Base-by-base conservation (phyloP, 2,113 vertebrate species). In the Canis aureus region DNA sequence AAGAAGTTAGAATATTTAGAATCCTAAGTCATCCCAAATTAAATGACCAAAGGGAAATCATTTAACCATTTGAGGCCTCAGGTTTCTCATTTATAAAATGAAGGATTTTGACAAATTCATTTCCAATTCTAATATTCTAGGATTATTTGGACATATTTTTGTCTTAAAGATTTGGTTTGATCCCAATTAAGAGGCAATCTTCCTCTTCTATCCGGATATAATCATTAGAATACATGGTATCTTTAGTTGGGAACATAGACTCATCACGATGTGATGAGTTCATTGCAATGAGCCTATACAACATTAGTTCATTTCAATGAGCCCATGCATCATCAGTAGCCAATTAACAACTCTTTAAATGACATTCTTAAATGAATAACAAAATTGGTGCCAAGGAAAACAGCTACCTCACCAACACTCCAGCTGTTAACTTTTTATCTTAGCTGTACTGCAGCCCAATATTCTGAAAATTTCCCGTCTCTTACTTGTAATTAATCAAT, bases 341-440 rank as follows among this genome's bases (percentile, higher is more conserved):
- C 91, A 97, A 95, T 92, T 88, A 96, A 32, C 25, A 89, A 43
- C 29, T 71, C 78, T 92, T 95, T 43, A 96, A 91, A 66, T 67
- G 49, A 25, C 64, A 87, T 91, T 89, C 23, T 49, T 93, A 92
- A 95, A 73, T 86, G 64, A 95, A 92, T 82, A 97, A 97, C 82
- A 96, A 90, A 93, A 90, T 43, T 53, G 1, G 23, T 97, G 95
- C 86, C 95, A 97, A 96, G 29, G 15, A 96, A 96, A 55, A 91
- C 0, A 1, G 29, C 43, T 87, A 79, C 16, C 17, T 93, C 73
- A 89, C n/a, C 60, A 92, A 17, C 57, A 66, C 89, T 95, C 81
- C 91, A 96, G 89, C 91, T 98, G 71, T 95, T 96, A 81, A 89
- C 43, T 74, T 90, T 95, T 86, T 64, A 35, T 96, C 55, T 95